phyloP scores from a whole-genome alignment of 2,113 vertebrate species.

The Mustelus asterias region DNA sequence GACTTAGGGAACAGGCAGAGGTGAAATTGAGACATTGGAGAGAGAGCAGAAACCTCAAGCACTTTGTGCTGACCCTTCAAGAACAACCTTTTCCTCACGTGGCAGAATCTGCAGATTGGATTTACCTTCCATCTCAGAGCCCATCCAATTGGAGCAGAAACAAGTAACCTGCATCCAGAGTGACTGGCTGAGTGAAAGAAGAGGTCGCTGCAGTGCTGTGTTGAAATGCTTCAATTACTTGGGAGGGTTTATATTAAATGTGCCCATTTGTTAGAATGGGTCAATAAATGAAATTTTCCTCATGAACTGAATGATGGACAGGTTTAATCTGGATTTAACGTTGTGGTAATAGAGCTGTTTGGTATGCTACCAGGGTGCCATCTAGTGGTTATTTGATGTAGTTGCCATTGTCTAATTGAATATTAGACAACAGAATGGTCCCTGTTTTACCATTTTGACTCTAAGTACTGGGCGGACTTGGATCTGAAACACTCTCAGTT shows the following conservation, averaged over 20 bases:
- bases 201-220: background rate
- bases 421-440: background rate
- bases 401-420: background rate
- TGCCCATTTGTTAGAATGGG: background rate
- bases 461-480: too few relatives aligned
- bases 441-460: too few relatives aligned
- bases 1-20: background rate
- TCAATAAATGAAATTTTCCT: background rate
- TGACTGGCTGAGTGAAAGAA: background rate
- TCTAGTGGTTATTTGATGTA: background rate
- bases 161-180: too few relatives aligned
- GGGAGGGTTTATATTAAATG: background rate
- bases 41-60: background rate
- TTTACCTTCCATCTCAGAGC: background rate
- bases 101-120: background rate
- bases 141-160: background rate
- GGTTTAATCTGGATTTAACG: background rate
- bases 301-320: background rate
- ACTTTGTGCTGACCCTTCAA: background rate
- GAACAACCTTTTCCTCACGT: background rate
- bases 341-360: background rate
- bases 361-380: background rate
- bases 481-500: too few relatives aligned
- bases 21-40: background rate
- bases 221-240: background rate